Percentiles rank a stretch among this genome's conserved stretches.
These are phyloP conservation scores for Biston betularia DNA, from an alignment of 2,888 invertebrate species.

Conservation along the genomic window DNA sequence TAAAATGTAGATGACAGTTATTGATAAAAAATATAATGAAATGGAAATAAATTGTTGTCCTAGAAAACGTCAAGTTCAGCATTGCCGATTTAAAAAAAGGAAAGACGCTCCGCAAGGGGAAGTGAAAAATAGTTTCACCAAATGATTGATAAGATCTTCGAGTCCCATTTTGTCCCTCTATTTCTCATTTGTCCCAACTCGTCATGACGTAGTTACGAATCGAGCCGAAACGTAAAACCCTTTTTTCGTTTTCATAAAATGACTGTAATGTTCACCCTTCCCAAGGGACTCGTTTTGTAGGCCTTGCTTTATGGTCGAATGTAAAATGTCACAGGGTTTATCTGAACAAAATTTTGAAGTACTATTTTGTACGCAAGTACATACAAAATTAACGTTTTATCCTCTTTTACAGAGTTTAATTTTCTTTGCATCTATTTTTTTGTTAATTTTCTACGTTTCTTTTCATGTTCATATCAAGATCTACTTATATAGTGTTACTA, in stretches of 20 bases:
- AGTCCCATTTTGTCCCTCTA: slow-evolving; percentile 16
- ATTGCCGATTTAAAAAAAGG: background rate
- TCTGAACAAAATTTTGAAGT: slow-evolving; percentile 27
- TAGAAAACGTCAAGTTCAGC: background rate
- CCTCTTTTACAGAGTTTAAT: background rate
- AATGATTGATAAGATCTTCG: slow-evolving; percentile 25
- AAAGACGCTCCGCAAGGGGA: background rate
- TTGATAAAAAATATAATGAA: too few relatives aligned
- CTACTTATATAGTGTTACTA: too few relatives aligned
- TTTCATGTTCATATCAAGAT: too few relatives aligned
- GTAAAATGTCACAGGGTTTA: slow-evolving; percentile 23
- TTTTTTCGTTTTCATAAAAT: slow-evolving; percentile 39
- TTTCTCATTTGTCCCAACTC: slow-evolving; percentile 32
- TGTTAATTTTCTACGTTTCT: background rate
- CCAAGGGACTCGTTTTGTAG: slow-evolving; percentile 25
- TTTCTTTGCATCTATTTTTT: background rate
- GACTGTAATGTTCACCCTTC: slow-evolving; percentile 28
- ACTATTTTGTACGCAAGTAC: background rate
- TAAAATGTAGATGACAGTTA: too few relatives aligned
- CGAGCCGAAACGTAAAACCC: slow-evolving; percentile 37
- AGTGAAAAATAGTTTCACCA: slow-evolving; percentile 11
- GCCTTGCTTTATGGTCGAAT: slow-evolving; percentile 33
- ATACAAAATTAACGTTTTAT: background rate
- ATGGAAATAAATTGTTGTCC: too few relatives aligned
- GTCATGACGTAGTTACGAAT: slow-evolving; percentile 35